Evolutionary conservation across 2,797 vertebrate species (phyloP).

Genomic region (Myotis findleyi): DNA sequence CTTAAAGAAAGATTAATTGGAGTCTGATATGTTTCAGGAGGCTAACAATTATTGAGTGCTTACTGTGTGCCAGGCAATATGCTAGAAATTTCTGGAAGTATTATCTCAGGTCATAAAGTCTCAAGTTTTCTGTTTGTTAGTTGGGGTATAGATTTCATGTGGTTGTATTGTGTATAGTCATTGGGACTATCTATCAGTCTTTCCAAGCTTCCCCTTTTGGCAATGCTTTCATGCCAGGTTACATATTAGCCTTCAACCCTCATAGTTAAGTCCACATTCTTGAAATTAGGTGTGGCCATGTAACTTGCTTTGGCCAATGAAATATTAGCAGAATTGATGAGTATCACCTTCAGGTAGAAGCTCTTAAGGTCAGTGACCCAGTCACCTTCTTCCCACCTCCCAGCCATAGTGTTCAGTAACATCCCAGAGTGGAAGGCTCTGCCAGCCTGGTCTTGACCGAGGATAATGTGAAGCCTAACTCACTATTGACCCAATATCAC

Average conservation of each 20-base stretch:
- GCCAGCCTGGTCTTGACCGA: neutral
- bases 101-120: slow-evolving; percentile 12
- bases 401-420: neutral
- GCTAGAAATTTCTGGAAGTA: slow-evolving; percentile 5
- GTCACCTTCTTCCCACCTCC: neutral
- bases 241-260: slow-evolving; percentile 71
- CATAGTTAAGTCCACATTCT: slow-evolving; percentile 20
- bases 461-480: neutral
- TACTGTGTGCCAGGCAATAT: slow-evolving; percentile 16
- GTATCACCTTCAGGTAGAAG: neutral
- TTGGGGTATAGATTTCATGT: slow-evolving; percentile 44
- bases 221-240: slow-evolving; percentile 61
- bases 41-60: slow-evolving; percentile 47
- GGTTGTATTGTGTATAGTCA: neutral
- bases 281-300: neutral
- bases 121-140: slow-evolving; percentile 37
- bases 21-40: slow-evolving; percentile 47
- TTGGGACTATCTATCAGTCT: neutral
- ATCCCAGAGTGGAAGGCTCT: neutral
- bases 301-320: neutral
- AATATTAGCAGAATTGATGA: neutral
- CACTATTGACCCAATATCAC: neutral
- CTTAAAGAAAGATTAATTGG: slow-evolving; percentile 52
- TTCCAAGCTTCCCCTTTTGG: slow-evolving; percentile 24
- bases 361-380: neutral